These are phyloP conservation scores for Caligus rogercresseyi DNA, from an alignment of 1,140 invertebrate genomes.

Conservation along the genomic window DNA sequence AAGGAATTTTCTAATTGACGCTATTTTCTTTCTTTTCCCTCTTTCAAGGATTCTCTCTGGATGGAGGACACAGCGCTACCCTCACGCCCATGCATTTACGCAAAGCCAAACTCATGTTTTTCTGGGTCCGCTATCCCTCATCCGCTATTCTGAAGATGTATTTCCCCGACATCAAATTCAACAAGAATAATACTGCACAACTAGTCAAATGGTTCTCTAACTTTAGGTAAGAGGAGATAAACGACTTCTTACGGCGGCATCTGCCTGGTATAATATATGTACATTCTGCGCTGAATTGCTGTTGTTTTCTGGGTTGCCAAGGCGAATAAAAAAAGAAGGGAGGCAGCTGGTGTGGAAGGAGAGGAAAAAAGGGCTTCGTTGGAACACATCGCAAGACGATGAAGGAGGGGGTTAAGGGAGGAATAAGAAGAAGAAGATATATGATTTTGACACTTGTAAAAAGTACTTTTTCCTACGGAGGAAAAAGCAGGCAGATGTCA, in stretches of 20 bases:
- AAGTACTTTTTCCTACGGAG: not conserved
- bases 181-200: slow-evolving; percentile 99
- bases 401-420: not conserved
- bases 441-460: slow-evolving; percentile 3
- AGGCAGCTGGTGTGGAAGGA: too few species aligned
- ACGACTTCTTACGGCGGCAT: not conserved
- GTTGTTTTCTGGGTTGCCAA: slow-evolving; percentile 2
- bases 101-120: slow-evolving; percentile 99
- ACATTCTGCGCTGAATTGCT: not conserved
- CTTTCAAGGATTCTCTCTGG: slow-evolving; percentile 16
- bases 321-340: too few species aligned
- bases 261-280: not conserved
- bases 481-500: not conserved
- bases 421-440: not conserved
- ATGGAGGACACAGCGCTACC: slow-evolving; percentile 59
- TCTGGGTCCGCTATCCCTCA: slow-evolving; percentile 97
- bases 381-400: too few species aligned
- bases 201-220: slow-evolving; percentile 99
- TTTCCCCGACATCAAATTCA: slow-evolving; percentile 99
- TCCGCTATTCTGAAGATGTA: slow-evolving; percentile 97
- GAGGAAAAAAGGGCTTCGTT: too few species aligned
- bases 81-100: slow-evolving; percentile 98
- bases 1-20: too few species aligned
- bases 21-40: not conserved
- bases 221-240: slow-evolving; percentile 66